Base-by-base conservation (phyloP, 35 echinoderm and acorn worm species). In the Apostichopus parvimensis region DNA sequence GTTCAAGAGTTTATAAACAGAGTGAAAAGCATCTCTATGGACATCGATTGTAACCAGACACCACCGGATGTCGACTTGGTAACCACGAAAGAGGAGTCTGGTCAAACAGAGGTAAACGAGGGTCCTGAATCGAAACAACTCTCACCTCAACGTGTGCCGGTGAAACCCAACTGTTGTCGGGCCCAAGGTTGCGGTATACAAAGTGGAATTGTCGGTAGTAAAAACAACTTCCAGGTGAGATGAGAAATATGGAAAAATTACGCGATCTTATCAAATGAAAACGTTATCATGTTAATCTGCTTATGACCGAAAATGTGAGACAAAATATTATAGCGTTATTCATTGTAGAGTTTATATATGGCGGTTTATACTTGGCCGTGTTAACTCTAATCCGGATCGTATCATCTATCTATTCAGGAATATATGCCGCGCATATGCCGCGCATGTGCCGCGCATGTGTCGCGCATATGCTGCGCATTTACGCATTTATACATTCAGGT, bases 151-250 rank as follows among this genome's bases (percentile, higher is more conserved):
- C 17, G 11, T 75, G 71, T 75, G 76, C 18, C 75, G 82, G 77
- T 62, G 54, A 18, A 86, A 9, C 79, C 90, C 8, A 78, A 92
- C 9, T 90, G 86, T 24, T 98, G 97, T 56, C 95, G 88, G 5
- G 97, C 93, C 1, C 90, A 65, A 56, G 97, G 97, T 0, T 89
- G 78, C 57, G 97, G 97, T 34, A 53, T 98, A 12, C 82, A 91
- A 18, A 57, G 90, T 57, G 97, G 97, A 53, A 84, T 91, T 4
- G 97, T 98, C 8, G 93, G 93, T 22, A 86, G 57, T 14, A 98
- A 98, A 77, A 98, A 98, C 77, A 98, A 98, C 58, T 98, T 98
- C 68, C 97, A 98, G 95, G 97, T 98, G 80, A 92, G 94, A 59
- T 58, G 56, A 26, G 11, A 45, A 54, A 54, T 11, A 10, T 12